phyloP scores from a whole-genome alignment of 2,888 invertebrate genomes.

The Apamea anceps region DNA sequence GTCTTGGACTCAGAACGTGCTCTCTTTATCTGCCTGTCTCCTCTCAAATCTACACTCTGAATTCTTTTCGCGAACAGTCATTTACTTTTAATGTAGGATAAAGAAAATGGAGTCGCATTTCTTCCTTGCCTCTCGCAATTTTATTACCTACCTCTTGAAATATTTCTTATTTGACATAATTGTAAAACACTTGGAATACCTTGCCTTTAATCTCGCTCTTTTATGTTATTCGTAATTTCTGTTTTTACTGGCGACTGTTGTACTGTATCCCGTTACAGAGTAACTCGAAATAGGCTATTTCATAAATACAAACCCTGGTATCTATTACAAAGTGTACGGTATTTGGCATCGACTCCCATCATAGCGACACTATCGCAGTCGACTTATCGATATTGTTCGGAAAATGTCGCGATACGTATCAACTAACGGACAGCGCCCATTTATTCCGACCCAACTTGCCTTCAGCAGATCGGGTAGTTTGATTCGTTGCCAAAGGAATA shows the following conservation, averaged over 20 bases:
- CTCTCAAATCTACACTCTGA: constrained; percentile 23
- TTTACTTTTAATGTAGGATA: constrained; percentile 42
- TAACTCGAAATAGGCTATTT: constrained; percentile 46
- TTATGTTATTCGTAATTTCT: constrained; percentile 38
- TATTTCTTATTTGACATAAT: constrained; percentile 49
- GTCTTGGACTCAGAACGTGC: constrained; percentile 41
- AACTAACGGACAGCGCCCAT: constrained; percentile 64
- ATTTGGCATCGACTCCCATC: constrained; percentile 61
- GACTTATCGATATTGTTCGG: constrained; percentile 69
- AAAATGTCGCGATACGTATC: constrained; percentile 68
- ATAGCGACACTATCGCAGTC: constrained; percentile 64
- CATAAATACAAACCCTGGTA: constrained; percentile 45
- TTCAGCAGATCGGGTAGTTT: constrained; percentile 48
- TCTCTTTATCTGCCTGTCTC: constrained; percentile 34
- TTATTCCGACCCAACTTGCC: constrained; percentile 63
- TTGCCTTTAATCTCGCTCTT: constrained; percentile 43
- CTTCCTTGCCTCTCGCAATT: constrained; percentile 26
- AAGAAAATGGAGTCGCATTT: constrained; percentile 36
- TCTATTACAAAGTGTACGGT: constrained; percentile 57
- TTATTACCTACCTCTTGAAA: constrained; percentile 46
- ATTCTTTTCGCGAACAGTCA: constrained; percentile 28
- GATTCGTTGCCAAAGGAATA: constrained; percentile 58
- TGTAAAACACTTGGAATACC: constrained; percentile 45
- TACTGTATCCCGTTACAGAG: constrained; percentile 36
- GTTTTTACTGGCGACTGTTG: constrained; percentile 37